Percentiles rank a stretch among this genome's conserved stretches.
phyloP scores from a whole-genome alignment of 2,797 vertebrate genomes.

The Pangasius macronema region DNA sequence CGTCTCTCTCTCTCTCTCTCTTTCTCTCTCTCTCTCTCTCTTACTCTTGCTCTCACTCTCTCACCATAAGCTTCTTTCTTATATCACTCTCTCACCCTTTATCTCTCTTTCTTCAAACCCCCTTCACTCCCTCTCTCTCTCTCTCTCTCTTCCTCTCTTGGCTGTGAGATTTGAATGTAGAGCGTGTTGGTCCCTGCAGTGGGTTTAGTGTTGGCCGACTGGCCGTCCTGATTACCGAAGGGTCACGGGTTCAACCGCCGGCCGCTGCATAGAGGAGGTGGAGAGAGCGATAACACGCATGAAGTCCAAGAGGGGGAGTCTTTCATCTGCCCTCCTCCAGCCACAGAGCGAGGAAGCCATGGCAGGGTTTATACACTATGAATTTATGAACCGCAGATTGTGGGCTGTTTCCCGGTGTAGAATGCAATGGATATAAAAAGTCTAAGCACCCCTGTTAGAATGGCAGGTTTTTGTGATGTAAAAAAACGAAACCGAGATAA shows the following conservation, averaged over 20 bases:
- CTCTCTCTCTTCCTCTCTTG: conserved; percentile 67
- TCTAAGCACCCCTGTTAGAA: too few relatives aligned
- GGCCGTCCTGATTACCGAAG: conserved; percentile 56
- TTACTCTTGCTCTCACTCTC: conserved; percentile 63
- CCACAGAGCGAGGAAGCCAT: conserved; percentile 34
- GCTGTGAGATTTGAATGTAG: conserved; percentile 72
- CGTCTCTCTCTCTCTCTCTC: conserved; percentile 56
- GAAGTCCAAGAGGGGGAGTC: conserved; percentile 56
- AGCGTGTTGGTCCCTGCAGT: conserved; percentile 64
- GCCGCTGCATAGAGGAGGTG: conserved; percentile 68
- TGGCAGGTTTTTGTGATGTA: too few relatives aligned
- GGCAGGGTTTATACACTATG: conserved; percentile 22
- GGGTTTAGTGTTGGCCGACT: conserved; percentile 69
- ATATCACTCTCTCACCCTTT: conserved; percentile 58
- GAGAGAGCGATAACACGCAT: conserved; percentile 72
- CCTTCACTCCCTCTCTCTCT: conserved; percentile 57
- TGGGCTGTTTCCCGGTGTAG: not conserved
- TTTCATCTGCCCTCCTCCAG: conserved; percentile 57
- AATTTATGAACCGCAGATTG: conserved; percentile 21
- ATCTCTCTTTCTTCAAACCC: conserved; percentile 59
- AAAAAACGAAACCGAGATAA: too few relatives aligned
- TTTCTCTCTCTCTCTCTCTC: not conserved
- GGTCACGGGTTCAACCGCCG: conserved; percentile 75
- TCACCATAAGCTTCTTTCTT: conserved; percentile 57
- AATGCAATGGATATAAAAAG: not conserved